A percentile compares a stretch with the other conserved stretches of the same genome.
phyloP scores from a whole-genome alignment of 2,888 invertebrate species.

The Diarsia dahlii region DNA sequence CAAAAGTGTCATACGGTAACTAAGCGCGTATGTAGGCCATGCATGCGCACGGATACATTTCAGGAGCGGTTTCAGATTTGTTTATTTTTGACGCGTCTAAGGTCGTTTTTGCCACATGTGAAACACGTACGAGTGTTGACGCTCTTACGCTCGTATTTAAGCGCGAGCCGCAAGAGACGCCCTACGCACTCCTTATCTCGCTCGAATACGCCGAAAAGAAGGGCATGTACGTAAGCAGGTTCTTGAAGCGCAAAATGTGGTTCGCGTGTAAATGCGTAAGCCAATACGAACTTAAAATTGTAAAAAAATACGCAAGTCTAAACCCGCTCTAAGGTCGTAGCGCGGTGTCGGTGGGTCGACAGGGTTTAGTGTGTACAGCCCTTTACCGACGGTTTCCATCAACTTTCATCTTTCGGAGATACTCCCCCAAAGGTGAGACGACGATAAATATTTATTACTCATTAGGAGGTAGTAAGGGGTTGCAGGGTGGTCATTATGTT shows the following conservation, averaged over 20 bases:
- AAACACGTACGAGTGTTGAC: neutral
- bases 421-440: slow-evolving; percentile 33
- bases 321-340: neutral
- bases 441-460: slow-evolving; percentile 77
- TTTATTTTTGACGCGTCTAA: neutral
- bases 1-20: neutral
- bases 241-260: neutral
- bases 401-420: slow-evolving; percentile 32
- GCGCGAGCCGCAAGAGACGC: neutral
- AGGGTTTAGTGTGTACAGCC: neutral
- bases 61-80: neutral
- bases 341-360: neutral
- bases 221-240: neutral
- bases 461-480: slow-evolving; percentile 65
- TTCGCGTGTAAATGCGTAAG: neutral
- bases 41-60: neutral
- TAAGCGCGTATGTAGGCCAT: neutral
- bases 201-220: neutral
- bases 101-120: neutral
- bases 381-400: slow-evolving; percentile 25
- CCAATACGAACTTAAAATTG: neutral
- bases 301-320: neutral
- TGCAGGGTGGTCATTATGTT: slow-evolving; percentile 49
- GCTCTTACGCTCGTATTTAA: neutral
- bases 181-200: neutral